Evolutionary conservation across 2,797 vertebrate genomes (phyloP).

Genomic region (Peromyscus eremicus): DNA sequence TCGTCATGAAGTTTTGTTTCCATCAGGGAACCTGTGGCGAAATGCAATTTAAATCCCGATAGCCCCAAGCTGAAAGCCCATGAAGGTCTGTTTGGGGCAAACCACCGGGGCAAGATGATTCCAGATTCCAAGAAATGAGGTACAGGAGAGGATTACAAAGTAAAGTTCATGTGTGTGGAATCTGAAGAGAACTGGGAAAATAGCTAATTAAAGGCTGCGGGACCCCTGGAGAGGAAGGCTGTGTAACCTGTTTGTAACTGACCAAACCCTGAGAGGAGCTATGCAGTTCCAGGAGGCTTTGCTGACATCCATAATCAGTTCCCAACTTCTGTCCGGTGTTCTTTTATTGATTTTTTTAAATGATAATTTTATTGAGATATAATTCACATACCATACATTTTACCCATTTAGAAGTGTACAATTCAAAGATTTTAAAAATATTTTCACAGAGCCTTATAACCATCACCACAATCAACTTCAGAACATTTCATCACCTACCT

Average conservation of each 20-base stretch:
- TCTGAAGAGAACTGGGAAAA: not conserved
- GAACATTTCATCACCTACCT: constrained; percentile 56
- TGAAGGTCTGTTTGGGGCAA: constrained; percentile 14
- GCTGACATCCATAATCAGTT: constrained; percentile 39
- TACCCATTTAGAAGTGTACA: constrained; percentile 44
- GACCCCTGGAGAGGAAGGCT: not conserved
- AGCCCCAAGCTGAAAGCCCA: not conserved
- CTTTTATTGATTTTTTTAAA: constrained; percentile 57
- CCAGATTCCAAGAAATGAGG: constrained; percentile 22
- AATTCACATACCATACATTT: constrained; percentile 63
- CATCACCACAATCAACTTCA: constrained; percentile 40
- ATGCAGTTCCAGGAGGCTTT: constrained; percentile 36
- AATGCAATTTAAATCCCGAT: not conserved
- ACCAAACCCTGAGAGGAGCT: constrained; percentile 11
- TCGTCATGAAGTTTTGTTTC: constrained; percentile 13
- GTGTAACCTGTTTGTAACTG: not conserved
- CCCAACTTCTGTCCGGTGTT: constrained; percentile 43
- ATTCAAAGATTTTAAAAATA: constrained; percentile 4
- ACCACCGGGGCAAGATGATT: not conserved
- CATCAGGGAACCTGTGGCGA: not conserved
- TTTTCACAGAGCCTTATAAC: constrained; percentile 62
- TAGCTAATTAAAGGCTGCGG: constrained; percentile 12
- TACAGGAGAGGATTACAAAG: not conserved
- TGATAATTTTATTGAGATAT: constrained; percentile 63
- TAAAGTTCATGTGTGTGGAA: not conserved